Percentiles rank a stretch among this genome's conserved stretches.
Conservation (phyloP, 2,113 vertebrate genomes). For the Prietella phreatophila region DNA sequence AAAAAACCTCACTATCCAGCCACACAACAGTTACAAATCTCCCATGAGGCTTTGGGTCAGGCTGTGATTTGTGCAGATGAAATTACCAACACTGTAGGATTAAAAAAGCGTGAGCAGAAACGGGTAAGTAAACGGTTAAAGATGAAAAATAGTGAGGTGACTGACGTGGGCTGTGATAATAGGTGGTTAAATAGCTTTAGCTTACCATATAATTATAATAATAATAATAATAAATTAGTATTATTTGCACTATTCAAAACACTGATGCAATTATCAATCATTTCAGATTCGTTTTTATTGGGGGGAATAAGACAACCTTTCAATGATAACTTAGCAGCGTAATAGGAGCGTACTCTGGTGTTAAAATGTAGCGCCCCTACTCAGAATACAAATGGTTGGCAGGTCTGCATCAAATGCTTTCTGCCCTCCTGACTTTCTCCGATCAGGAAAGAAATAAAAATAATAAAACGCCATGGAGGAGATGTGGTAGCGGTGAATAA, state of each 20-base stretch:
- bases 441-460: too few relatives aligned
- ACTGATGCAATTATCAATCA: too few relatives aligned
- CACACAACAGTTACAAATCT: conserved; percentile 30
- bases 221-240: too few relatives aligned
- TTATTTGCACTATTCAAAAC: too few relatives aligned
- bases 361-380: not conserved
- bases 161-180: not conserved
- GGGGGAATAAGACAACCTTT: too few relatives aligned
- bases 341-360: not conserved
- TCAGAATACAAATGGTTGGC: not conserved
- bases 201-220: not conserved
- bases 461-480: too few relatives aligned
- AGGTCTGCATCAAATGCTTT: not conserved
- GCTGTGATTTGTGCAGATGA: conserved; percentile 23
- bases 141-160: not conserved
- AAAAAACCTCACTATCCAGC: not conserved
- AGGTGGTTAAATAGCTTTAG: not conserved
- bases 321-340: not conserved
- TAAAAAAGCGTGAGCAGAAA: not conserved
- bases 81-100: not conserved
- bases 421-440: too few relatives aligned
- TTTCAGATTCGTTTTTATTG: not conserved
- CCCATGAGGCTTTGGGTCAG: conserved; percentile 3
- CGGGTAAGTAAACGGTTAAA: not conserved
- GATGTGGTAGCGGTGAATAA: too few relatives aligned